These are phyloP conservation scores for Pseudomyrmex concolor DNA, from an alignment of 1,140 invertebrate species.

Conservation along the genomic window DNA sequence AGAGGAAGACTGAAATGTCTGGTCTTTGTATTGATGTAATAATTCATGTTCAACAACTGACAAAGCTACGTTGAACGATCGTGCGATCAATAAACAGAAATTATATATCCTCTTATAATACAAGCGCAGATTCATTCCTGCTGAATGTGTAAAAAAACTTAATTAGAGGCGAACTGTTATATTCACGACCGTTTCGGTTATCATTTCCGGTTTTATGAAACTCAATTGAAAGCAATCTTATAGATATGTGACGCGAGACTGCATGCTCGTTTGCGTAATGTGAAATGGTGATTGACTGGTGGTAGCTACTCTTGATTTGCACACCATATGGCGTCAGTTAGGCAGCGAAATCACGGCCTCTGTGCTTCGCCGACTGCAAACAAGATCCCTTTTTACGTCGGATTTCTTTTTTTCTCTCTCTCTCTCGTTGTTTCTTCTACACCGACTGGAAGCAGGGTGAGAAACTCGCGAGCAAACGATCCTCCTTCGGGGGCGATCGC, in stretches of 20 bases:
- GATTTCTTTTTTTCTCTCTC: constrained; percentile 52
- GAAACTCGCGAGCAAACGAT: constrained; percentile 21
- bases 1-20: not conserved
- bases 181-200: constrained; percentile 11
- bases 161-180: constrained; percentile 21
- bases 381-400: constrained; percentile 55
- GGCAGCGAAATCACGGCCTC: constrained; percentile 54
- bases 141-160: not conserved
- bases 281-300: constrained; percentile 54
- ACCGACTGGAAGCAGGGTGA: constrained; percentile 11
- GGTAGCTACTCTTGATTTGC: constrained; percentile 43
- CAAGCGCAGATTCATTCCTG: not conserved
- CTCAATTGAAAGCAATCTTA: constrained; percentile 1
- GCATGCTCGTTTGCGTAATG: constrained; percentile 60
- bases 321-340: constrained; percentile 58
- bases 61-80: too few relatives aligned
- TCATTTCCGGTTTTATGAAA: constrained; percentile 43
- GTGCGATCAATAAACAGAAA: not conserved
- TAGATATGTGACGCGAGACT: constrained; percentile 15
- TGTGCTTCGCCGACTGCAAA: constrained; percentile 34
- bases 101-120: not conserved
- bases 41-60: not conserved
- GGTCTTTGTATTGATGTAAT: too few relatives aligned
- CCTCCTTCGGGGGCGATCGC: constrained; percentile 21
- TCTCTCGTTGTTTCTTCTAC: not conserved